These are phyloP conservation scores for Aplocera efformata DNA, from an alignment of 2,888 invertebrate species.

Conservation along the genomic window DNA sequence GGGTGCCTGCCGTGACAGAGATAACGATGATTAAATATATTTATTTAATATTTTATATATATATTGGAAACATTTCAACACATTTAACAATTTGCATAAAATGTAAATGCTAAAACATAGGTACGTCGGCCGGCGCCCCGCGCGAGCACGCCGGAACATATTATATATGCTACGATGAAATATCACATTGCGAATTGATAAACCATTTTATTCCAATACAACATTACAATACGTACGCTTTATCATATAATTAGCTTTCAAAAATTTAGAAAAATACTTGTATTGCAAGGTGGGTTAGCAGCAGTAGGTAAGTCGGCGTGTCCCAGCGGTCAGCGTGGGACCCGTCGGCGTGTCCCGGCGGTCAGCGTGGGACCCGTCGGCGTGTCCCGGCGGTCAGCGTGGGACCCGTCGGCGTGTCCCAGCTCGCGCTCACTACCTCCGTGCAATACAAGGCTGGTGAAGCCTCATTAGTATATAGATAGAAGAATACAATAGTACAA, in stretches of 20 bases:
- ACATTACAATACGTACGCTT: not conserved
- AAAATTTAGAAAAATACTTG: constrained; percentile 14
- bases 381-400: no score
- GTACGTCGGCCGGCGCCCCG: no score
- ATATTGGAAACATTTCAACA: constrained; percentile 4
- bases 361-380: no score
- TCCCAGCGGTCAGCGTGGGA: no score
- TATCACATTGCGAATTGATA: constrained; percentile 14
- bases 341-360: no score
- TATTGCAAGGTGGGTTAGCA: not conserved
- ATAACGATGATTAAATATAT: no score
- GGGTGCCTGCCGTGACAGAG: no score
- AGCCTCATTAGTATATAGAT: constrained; percentile 4
- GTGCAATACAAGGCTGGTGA: constrained; percentile 1
- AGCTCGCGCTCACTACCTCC: no score
- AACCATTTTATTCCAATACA: not conserved
- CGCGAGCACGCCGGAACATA: no score
- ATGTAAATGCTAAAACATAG: constrained; percentile 5
- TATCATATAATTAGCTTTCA: constrained; percentile 6
- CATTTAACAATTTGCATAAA: constrained; percentile 3
- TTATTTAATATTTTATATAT: no score
- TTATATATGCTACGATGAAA: constrained; percentile 15
- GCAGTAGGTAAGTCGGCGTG: no score
- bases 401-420: no score
- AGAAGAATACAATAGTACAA: constrained; percentile 2